Conservation (phyloP, 2,888 invertebrate genomes). For the Quadroppia sp. region DNA sequence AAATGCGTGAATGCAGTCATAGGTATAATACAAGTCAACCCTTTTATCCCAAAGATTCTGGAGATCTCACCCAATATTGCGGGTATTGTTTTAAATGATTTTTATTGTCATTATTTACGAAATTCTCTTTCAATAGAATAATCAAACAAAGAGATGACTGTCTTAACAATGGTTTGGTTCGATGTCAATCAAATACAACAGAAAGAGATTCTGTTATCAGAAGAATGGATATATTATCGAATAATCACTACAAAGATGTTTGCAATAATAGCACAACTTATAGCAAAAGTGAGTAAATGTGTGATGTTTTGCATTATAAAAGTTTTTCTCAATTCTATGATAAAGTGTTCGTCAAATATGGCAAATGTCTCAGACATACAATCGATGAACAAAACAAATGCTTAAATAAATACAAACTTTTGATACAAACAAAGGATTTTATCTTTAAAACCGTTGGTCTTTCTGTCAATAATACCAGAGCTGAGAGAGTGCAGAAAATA, state of each 20-base stretch:
- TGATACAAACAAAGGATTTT: neutral
- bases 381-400: constrained; percentile 5
- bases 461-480: neutral
- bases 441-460: neutral
- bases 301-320: neutral
- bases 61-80: neutral
- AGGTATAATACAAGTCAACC: neutral
- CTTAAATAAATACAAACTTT: neutral
- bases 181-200: neutral
- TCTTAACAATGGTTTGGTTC: neutral
- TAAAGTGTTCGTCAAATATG: constrained; percentile 17
- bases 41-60: neutral
- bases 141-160: constrained; percentile 3
- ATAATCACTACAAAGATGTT: neutral
- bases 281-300: constrained; percentile 17
- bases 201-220: neutral
- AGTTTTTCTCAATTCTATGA: neutral
- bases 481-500: neutral
- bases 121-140: neutral
- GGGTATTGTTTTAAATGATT: neutral
- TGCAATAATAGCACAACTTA: constrained; percentile 22
- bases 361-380: constrained; percentile 17
- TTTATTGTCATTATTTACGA: neutral
- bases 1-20: neutral
- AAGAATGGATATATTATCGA: neutral